Evolutionary conservation across 2,797 vertebrate species (phyloP).

Genomic region (Pitangus sulphuratus): DNA sequence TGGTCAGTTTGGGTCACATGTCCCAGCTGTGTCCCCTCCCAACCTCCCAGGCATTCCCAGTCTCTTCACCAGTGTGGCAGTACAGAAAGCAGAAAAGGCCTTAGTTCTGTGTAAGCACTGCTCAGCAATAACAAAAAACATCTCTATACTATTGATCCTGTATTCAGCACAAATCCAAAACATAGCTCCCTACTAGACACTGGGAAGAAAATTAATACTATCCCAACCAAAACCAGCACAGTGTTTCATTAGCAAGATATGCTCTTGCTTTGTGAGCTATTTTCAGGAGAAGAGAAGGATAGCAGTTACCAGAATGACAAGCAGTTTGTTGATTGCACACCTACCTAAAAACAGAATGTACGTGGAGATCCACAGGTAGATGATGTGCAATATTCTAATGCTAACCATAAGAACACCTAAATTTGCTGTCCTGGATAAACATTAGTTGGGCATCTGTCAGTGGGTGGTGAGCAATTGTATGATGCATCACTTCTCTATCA

Average conservation of each 20-base stretch:
- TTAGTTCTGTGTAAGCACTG: background rate
- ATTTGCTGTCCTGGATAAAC: background rate
- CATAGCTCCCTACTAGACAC: background rate
- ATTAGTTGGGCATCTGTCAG: background rate
- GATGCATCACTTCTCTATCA: background rate
- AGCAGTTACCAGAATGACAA: background rate
- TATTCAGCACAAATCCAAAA: background rate
- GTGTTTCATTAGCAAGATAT: background rate
- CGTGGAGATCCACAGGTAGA: background rate
- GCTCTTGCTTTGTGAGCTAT: background rate
- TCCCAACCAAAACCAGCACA: background rate
- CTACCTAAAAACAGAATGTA: background rate
- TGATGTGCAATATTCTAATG: background rate
- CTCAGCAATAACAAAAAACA: background rate
- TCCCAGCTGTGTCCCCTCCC: background rate
- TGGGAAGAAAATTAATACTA: background rate
- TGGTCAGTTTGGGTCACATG: accelerated
- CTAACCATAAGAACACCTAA: background rate
- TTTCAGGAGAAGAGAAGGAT: background rate
- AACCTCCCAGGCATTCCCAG: background rate
- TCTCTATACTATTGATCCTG: background rate
- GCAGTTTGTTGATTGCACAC: background rate
- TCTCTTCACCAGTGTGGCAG: background rate
- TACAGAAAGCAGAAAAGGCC: background rate
- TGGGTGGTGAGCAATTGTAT: background rate